phyloP scores from a whole-genome alignment of 2,113 vertebrate species.

The Macquaria australasica region DNA sequence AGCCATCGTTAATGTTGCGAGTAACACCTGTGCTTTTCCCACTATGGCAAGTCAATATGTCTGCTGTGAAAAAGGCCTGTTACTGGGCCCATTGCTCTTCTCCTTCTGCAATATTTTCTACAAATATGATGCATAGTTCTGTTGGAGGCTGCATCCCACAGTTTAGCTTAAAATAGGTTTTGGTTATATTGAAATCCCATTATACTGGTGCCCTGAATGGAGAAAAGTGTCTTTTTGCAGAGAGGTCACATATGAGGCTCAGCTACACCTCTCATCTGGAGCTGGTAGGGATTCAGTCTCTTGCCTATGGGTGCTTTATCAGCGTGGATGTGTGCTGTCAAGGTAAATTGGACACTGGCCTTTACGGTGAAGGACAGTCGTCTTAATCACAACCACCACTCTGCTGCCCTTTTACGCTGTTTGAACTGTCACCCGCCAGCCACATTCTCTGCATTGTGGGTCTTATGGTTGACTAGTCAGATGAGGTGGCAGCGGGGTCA shows the following conservation, averaged over 20 bases:
- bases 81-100: background rate
- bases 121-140: background rate
- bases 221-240: background rate
- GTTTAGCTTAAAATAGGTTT: background rate
- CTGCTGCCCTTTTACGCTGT: constrained; percentile 19
- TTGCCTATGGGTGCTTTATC: background rate
- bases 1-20: background rate
- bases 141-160: background rate
- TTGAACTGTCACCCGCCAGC: constrained; percentile 49
- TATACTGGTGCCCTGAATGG: background rate
- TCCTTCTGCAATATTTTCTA: background rate
- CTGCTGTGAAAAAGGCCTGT: background rate
- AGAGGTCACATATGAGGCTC: background rate
- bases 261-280: background rate
- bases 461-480: constrained; percentile 27
- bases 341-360: background rate
- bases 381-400: constrained; percentile 14
- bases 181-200: background rate
- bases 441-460: constrained; percentile 37
- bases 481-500: constrained; percentile 33
- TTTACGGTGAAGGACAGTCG: background rate
- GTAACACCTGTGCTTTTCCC: background rate
- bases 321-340: background rate
- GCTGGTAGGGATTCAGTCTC: background rate
- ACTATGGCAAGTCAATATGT: background rate